These are phyloP conservation scores for Ornithoptera alexandrae DNA, from an alignment of 2,888 invertebrate species.

Conservation along the genomic window DNA sequence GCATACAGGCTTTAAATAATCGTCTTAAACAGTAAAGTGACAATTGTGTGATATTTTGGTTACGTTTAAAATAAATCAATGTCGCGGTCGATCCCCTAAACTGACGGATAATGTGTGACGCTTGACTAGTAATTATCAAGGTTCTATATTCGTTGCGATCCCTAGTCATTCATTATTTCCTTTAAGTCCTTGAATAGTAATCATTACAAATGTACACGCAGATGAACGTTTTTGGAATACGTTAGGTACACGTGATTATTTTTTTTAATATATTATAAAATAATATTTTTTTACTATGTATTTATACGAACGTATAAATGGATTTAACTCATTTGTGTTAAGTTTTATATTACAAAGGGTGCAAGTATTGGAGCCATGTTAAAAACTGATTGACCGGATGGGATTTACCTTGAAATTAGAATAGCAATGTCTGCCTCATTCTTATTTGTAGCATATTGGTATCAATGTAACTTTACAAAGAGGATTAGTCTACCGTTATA, in stretches of 20 bases:
- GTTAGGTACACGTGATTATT: no score
- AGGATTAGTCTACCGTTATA: no score
- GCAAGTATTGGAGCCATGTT: constrained; percentile 37
- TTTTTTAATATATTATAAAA: no score
- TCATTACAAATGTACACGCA: background rate
- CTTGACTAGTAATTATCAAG: constrained; percentile 26
- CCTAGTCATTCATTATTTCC: constrained; percentile 52
- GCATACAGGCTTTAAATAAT: background rate
- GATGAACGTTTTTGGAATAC: background rate
- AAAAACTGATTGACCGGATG: constrained; percentile 41
- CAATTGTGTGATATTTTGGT: constrained; percentile 11
- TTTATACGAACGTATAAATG: no score
- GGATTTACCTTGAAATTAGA: constrained; percentile 47
- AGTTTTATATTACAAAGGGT: constrained; percentile 46
- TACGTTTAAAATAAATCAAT: constrained; percentile 13
- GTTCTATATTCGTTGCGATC: constrained; percentile 48
- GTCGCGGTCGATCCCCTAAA: constrained; percentile 39
- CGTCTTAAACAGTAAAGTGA: background rate
- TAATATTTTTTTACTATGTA: no score
- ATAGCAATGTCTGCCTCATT: constrained; percentile 28
- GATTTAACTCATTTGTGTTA: constrained; percentile 38
- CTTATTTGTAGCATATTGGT: background rate
- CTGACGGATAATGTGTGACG: constrained; percentile 41
- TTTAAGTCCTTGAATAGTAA: constrained; percentile 27
- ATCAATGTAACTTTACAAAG: no score